A percentile compares a stretch with the other conserved stretches of the same genome.
phyloP scores from a whole-genome alignment of 2,888 invertebrate genomes.

The Oasisia sp. region DNA sequence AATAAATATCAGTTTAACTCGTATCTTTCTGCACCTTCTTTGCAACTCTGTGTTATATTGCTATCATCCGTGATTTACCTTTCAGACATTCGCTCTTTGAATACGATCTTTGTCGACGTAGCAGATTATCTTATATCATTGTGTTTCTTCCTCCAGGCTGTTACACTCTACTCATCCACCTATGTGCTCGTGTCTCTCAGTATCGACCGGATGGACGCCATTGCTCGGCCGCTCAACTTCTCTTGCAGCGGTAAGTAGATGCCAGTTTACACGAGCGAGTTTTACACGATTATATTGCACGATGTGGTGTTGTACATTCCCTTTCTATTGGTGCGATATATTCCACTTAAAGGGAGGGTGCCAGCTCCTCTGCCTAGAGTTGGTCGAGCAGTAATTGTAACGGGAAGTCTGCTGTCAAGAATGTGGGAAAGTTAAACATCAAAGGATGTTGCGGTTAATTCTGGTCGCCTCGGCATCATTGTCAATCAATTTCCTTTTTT shows the following conservation, averaged over 20 bases:
- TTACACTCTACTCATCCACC: conserved; percentile 56
- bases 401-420: too few relatives aligned
- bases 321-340: too few relatives aligned
- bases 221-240: conserved; percentile 61
- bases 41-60: not conserved
- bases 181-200: conserved; percentile 61
- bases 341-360: too few relatives aligned
- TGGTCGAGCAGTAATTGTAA: too few relatives aligned
- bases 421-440: too few relatives aligned
- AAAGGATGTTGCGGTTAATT: too few relatives aligned
- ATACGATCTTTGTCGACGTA: not conserved
- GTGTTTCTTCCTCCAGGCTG: conserved; percentile 42
- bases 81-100: not conserved
- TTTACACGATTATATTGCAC: too few relatives aligned
- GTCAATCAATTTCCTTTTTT: too few relatives aligned
- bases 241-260: conserved; percentile 54
- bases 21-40: not conserved
- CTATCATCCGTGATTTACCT: not conserved
- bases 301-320: too few relatives aligned
- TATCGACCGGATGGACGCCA: conserved; percentile 60
- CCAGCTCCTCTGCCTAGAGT: too few relatives aligned
- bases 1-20: not conserved
- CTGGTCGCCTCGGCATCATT: too few relatives aligned
- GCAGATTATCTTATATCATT: not conserved
- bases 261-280: not conserved